A percentile compares a stretch with the other conserved stretches of the same genome.
Evolutionary conservation across 2,113 vertebrate genomes (phyloP).

Genomic region (Prolemur simus): DNA sequence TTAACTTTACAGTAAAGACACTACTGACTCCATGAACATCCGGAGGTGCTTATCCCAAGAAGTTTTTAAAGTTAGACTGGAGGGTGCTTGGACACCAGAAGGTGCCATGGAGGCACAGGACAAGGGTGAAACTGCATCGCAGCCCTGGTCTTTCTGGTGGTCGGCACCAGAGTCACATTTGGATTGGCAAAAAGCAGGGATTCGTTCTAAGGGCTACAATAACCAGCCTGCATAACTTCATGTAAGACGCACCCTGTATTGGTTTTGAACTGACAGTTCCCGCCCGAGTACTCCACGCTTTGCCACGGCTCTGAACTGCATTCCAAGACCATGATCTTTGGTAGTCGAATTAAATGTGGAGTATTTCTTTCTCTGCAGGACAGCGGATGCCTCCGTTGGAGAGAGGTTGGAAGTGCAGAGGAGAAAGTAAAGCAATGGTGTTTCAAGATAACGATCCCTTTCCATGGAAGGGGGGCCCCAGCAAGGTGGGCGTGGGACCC

Average conservation of each 20-base stretch:
- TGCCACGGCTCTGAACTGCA: not conserved
- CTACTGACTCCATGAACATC: not conserved
- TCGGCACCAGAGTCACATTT: rapidly evolving
- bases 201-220: not conserved
- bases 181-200: not conserved
- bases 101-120: not conserved
- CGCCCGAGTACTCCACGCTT: not conserved
- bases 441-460: not conserved
- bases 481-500: not conserved
- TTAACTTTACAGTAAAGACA: not conserved
- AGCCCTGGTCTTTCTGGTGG: not conserved
- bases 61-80: not conserved
- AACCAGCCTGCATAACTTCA: not conserved
- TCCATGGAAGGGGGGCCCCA: rapidly evolving
- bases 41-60: not conserved
- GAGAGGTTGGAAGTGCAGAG: not conserved
- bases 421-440: not conserved
- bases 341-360: not conserved
- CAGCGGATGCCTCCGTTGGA: not conserved
- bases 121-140: not conserved
- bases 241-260: not conserved
- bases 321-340: not conserved
- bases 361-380: not conserved
- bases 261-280: not conserved
- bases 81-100: too few species aligned